Percentiles rank a stretch among this genome's conserved stretches.
phyloP scores from a whole-genome alignment of 1,140 invertebrate species.

The Phenacoccus solenopsis region DNA sequence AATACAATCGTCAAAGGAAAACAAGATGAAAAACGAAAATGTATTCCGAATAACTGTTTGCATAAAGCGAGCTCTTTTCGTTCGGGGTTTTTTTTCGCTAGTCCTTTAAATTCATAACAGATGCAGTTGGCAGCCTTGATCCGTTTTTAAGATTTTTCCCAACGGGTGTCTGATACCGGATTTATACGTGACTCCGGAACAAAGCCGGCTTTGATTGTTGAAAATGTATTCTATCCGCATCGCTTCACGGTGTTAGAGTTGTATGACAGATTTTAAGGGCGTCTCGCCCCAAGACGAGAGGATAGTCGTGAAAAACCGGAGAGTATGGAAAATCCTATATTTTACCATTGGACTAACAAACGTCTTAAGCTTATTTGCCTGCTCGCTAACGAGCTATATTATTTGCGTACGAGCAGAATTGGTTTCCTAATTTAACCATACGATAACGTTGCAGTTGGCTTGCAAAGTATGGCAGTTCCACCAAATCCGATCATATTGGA shows the following conservation, averaged over 20 bases:
- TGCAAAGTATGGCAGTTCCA: too few species aligned
- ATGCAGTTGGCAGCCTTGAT: conserved; percentile 14
- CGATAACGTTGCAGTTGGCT: too few species aligned
- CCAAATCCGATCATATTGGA: too few species aligned
- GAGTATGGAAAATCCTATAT: neutral
- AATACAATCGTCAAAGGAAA: conserved; percentile 9
- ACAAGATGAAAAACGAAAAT: conserved; percentile 10
- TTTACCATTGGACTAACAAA: neutral
- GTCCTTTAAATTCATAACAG: neutral
- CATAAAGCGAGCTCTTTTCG: neutral
- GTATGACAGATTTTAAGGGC: conserved; percentile 11
- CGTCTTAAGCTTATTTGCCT: neutral
- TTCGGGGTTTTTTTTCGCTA: neutral
- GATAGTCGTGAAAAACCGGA: neutral
- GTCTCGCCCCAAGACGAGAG: neutral
- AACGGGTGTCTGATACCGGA: conserved; percentile 11
- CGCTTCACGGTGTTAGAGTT: conserved; percentile 2
- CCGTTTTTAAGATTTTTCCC: conserved; percentile 11
- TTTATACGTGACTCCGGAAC: conserved; percentile 10
- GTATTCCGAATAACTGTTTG: conserved; percentile 9
- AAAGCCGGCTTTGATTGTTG: conserved; percentile 13
- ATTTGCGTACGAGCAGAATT: neutral
- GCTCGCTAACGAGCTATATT: neutral
- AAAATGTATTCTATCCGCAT: conserved; percentile 16
- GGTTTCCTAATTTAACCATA: too few species aligned